phyloP scores from a whole-genome alignment of 2,888 invertebrate species.

The Clepsis dumicolana region DNA sequence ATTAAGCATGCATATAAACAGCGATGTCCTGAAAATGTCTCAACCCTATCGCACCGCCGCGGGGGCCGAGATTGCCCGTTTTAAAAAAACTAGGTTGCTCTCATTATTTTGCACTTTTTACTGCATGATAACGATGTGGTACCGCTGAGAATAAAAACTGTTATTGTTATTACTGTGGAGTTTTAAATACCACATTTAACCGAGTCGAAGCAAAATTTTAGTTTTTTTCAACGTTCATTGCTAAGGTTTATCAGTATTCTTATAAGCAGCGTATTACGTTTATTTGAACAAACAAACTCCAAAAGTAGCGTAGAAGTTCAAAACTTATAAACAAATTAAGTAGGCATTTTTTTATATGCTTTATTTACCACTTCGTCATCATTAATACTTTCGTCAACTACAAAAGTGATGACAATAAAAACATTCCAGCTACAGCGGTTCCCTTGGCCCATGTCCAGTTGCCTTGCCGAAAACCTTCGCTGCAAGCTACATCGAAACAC shows the following conservation, averaged over 20 bases:
- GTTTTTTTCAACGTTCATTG: neutral
- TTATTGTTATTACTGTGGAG: conserved; percentile 9
- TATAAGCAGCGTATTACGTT: conserved; percentile 10
- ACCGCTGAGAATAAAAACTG: conserved; percentile 13
- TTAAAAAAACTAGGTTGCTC: conserved; percentile 40
- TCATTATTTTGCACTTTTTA: conserved; percentile 40
- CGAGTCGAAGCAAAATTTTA: neutral
- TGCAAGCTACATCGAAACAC: conserved; percentile 7
- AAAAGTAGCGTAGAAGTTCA: conserved; percentile 4
- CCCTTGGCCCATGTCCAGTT: conserved; percentile 42
- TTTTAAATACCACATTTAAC: neutral
- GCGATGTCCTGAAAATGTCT: neutral
- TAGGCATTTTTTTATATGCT: neutral
- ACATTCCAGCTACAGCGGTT: conserved; percentile 16
- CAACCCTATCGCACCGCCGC: conserved; percentile 28
- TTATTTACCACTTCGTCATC: conserved; percentile 4
- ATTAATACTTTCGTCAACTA: conserved; percentile 4
- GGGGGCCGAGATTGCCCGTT: conserved; percentile 30
- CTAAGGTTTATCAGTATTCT: neutral
- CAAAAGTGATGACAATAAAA: conserved; percentile 38
- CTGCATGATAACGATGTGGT: conserved; percentile 30
- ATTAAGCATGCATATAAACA: neutral
- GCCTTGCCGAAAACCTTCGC: conserved; percentile 23
- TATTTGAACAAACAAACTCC: conserved; percentile 24
- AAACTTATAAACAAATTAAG: conserved; percentile 10